These are phyloP conservation scores for Melanaphis sacchari DNA, from an alignment of 1,140 invertebrate species.

Conservation along the genomic window DNA sequence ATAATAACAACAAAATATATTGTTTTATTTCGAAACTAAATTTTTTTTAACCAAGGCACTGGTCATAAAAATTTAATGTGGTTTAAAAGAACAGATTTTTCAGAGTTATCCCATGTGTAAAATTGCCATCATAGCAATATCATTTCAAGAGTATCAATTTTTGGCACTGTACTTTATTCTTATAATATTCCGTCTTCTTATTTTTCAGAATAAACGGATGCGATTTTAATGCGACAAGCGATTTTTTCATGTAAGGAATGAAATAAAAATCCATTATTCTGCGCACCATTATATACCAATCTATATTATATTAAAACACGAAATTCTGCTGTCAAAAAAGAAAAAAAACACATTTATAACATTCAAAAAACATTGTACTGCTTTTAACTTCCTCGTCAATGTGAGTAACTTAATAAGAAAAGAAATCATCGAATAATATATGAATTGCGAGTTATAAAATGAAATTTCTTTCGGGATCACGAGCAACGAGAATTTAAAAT, in stretches of 20 bases:
- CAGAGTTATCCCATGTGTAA: not conserved
- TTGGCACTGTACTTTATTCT: constrained; percentile 4
- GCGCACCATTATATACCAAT: not conserved
- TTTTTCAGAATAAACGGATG: constrained; percentile 8
- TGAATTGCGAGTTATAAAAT: not conserved
- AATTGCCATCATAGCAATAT: not conserved
- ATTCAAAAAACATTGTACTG: constrained; percentile 41
- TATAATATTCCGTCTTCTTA: not conserved
- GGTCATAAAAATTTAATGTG: not conserved
- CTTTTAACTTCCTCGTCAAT: not conserved
- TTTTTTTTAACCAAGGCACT: not conserved
- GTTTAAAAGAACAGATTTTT: constrained; percentile 19
- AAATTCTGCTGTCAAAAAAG: not conserved
- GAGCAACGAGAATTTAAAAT: not conserved
- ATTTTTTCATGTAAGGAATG: not conserved
- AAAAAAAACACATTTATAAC: constrained; percentile 24
- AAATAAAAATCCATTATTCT: not conserved
- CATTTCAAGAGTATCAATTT: constrained; percentile 2
- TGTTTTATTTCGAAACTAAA: not conserved
- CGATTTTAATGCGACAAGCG: constrained; percentile 47
- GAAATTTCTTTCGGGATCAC: not conserved
- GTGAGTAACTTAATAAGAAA: constrained; percentile 35
- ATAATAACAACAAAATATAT: not conserved
- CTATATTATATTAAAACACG: constrained; percentile 35
- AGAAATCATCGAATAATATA: not conserved